phyloP scores from a whole-genome alignment of 2,888 invertebrate genomes.

The Ormyrus labotus region DNA sequence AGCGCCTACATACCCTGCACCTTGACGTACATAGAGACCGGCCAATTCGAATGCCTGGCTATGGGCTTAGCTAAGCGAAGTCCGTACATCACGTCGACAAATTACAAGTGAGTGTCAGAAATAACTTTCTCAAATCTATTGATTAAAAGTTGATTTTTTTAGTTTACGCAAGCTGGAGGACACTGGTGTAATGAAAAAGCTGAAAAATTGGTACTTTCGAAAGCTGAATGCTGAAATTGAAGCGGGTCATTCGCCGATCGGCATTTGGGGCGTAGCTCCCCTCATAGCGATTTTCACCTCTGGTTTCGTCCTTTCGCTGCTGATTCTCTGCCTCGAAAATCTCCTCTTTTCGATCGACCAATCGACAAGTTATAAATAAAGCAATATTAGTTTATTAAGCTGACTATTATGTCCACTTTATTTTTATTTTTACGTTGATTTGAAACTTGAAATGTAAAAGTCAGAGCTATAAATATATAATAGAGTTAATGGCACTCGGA shows the following conservation, averaged over 20 bases:
- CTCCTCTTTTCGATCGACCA: neutral
- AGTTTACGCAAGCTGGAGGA: slow-evolving; percentile 65
- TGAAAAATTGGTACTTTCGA: slow-evolving; percentile 56
- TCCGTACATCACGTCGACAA: slow-evolving; percentile 63
- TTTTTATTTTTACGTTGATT: too few species aligned
- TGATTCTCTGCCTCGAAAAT: slow-evolving; percentile 61
- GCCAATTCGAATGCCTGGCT: slow-evolving; percentile 62
- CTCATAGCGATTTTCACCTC: slow-evolving; percentile 61
- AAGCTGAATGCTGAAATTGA: neutral
- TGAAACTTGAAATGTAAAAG: too few species aligned
- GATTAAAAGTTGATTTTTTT: neutral
- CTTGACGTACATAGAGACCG: slow-evolving; percentile 61
- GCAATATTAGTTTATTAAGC: too few species aligned
- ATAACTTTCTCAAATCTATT: neutral
- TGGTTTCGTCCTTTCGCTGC: slow-evolving; percentile 59
- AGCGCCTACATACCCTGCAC: slow-evolving; percentile 61
- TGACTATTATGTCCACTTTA: too few species aligned
- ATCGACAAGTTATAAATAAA: too few species aligned
- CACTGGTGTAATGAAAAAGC: slow-evolving; percentile 62
- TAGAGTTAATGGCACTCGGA: too few species aligned
- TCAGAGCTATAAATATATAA: too few species aligned
- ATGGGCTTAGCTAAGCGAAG: slow-evolving; percentile 61
- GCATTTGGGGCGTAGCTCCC: slow-evolving; percentile 61
- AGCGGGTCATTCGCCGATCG: slow-evolving; percentile 51
- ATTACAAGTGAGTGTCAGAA: slow-evolving; percentile 60